Conservation (phyloP, 2,113 vertebrate genomes). For the Macquaria australasica region DNA sequence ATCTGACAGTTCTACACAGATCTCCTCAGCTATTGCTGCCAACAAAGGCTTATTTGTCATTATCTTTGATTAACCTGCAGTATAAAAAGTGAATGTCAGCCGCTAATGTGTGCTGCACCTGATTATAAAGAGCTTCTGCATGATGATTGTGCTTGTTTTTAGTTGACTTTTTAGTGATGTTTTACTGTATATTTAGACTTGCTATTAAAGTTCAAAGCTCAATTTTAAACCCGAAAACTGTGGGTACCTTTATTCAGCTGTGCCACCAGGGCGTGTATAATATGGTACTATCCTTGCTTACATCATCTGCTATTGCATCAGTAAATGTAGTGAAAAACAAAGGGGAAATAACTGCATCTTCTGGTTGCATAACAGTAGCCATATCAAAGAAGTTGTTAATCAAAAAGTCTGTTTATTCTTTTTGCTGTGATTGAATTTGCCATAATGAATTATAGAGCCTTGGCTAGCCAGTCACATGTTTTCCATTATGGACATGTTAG, state of each 20-base stretch:
- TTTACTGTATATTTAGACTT: neutral
- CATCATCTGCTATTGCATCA: neutral
- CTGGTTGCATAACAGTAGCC: neutral
- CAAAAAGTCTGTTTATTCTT: neutral
- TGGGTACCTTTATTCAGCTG: neutral
- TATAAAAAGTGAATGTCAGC: neutral
- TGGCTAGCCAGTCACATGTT: constrained; percentile 3
- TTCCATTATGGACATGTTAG: neutral
- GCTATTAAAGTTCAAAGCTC: neutral
- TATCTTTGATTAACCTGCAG: neutral
- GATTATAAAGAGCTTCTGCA: neutral
- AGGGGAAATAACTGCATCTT: neutral
- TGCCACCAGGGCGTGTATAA: neutral
- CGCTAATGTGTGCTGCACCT: neutral
- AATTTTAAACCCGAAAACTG: neutral
- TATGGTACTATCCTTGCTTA: neutral
- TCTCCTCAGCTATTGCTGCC: neutral
- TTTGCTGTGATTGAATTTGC: neutral
- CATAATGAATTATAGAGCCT: neutral
- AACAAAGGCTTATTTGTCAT: neutral
- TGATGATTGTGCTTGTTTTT: neutral
- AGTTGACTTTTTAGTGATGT: neutral
- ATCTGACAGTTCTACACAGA: neutral
- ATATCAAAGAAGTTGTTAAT: neutral
- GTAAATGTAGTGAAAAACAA: neutral